A percentile compares a stretch with the other conserved stretches of the same genome.
These are phyloP conservation scores for Chiloscyllium plagiosum DNA, from an alignment of 2,113 vertebrate species.

Conservation along the genomic window DNA sequence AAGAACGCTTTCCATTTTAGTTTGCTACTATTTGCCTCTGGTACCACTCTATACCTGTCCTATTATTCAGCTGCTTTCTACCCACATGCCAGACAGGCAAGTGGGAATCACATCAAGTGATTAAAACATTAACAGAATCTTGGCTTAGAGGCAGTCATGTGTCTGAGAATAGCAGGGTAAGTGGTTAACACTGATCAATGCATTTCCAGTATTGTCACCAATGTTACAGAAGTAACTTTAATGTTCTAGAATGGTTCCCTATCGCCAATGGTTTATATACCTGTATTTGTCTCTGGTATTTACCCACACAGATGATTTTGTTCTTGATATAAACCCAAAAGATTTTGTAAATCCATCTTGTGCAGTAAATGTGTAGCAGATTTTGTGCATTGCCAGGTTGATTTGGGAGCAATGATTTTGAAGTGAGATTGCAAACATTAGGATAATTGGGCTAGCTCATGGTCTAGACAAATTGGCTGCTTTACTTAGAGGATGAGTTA, in stretches of 20 bases:
- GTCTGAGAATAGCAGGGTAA: neutral
- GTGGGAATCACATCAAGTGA: neutral
- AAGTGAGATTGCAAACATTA: neutral
- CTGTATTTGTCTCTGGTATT: neutral
- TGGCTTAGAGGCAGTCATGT: neutral
- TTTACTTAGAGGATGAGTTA: neutral
- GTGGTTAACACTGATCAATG: neutral
- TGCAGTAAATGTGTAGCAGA: too few relatives aligned
- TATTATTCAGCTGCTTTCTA: neutral
- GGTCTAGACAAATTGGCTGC: neutral
- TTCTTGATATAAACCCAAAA: neutral
- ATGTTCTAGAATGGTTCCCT: neutral
- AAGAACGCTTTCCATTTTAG: neutral
- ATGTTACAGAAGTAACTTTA: neutral
- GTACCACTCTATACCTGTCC: neutral
- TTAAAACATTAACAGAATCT: neutral
- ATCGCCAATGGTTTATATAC: neutral
- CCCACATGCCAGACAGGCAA: neutral
- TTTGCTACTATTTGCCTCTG: neutral
- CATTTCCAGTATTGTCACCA: neutral
- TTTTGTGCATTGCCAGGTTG: neutral
- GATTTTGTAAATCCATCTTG: neutral
- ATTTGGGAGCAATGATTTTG: neutral
- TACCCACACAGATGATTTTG: neutral
- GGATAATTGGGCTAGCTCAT: neutral